Evolutionary conservation across 2,888 invertebrate species (phyloP), one percentile per base, ranked within the genome.

Genomic region (Eupithecia insigniata): DNA sequence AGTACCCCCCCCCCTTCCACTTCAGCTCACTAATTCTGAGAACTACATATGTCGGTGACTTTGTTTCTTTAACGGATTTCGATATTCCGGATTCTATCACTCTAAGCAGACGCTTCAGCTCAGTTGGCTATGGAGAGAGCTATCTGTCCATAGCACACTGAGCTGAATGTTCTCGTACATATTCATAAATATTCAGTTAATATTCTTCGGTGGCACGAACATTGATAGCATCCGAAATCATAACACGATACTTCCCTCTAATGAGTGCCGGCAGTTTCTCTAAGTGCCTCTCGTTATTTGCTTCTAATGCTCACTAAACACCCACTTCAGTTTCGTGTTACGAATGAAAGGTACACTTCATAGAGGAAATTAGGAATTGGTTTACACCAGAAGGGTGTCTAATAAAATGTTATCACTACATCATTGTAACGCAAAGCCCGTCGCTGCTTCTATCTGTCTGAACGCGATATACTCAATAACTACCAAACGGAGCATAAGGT

Each of bases 281-380:
- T 60, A 30, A n/a, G 61, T 26, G 26, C 26, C 60, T 60, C 60
- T 30, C 60, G 60, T 60, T 18, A 60, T 30, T 60, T 60, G 18
- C 30, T 60, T 18, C 64, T 64, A 64, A 64, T 39, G 36, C 26
- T 36, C 18, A 34, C 64, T 39, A 34, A 64, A 64, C 64, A 64
- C 22, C 64, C 64, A 64, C 64, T 64, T 64, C 6, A 64, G 64
- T 12, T 10, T 36, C 64, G 26, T 36, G 36, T 64, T 36, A 22
- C 64, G 34, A 62, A 34, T 62, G 61, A n/a, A 62, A 62, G 30
- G 28, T 30, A 62, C 34, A 62, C 32, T 62, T 60, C 32, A n/a
- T 34, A n/a, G 18, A 62, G 34, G n/a, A n/a, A 34, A 32, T 62
- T 34, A 62, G 61, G n/a, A n/a, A 62, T 32, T 22, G n/a, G 61